A percentile compares a stretch with the other conserved stretches of the same genome.
Conservation (phyloP, 2,113 vertebrate species). For the Brachyhypopomus occidentalis region DNA sequence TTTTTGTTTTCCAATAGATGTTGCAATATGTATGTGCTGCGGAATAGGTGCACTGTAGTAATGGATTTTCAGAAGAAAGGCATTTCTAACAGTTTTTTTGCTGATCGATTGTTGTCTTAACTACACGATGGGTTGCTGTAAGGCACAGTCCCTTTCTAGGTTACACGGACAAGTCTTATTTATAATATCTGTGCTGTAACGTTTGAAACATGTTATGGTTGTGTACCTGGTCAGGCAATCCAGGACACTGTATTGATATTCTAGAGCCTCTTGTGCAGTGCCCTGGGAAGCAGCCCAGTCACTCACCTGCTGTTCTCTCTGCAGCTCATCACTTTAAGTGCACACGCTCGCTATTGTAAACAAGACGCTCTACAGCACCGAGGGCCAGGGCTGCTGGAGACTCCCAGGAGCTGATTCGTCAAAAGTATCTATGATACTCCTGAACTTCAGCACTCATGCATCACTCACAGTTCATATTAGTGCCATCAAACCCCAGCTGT, state of each 20-base stretch:
- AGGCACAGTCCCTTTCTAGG: neutral
- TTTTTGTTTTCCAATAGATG: no score
- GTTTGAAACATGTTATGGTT: neutral
- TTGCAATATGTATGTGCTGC: no score
- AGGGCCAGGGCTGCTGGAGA: neutral
- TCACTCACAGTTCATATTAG: neutral
- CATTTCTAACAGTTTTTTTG: no score
- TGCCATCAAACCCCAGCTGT: neutral
- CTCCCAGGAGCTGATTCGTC: neutral
- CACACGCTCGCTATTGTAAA: conserved; percentile 21
- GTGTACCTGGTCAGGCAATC: neutral
- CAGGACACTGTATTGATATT: neutral
- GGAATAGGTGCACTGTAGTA: neutral
- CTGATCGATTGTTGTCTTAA: no score
- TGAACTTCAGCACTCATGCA: neutral
- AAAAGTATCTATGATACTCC: neutral
- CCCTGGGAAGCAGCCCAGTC: conserved; percentile 9
- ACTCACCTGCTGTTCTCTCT: neutral
- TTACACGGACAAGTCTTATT: neutral
- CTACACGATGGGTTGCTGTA: neutral
- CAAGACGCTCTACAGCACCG: neutral
- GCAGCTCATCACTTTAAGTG: conserved; percentile 14
- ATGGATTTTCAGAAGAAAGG: neutral
- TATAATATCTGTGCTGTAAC: neutral
- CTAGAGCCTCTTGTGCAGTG: neutral